A percentile compares a stretch with the other conserved stretches of the same genome.
These are phyloP conservation scores for Spheniscus mendiculus DNA, from an alignment of 2,113 vertebrate species.

Conservation along the genomic window DNA sequence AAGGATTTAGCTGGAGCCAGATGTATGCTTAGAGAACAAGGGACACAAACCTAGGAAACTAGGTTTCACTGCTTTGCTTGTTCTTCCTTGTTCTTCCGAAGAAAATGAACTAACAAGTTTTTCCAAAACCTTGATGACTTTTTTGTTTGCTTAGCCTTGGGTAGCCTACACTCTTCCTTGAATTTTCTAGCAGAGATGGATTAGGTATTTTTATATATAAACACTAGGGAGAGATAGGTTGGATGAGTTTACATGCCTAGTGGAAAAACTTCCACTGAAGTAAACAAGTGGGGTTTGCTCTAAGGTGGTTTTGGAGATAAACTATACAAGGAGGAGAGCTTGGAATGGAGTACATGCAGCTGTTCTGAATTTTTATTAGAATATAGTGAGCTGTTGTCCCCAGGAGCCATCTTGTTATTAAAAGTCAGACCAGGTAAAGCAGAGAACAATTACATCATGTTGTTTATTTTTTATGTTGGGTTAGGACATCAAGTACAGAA, in stretches of 20 bases:
- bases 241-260: conserved; percentile 25
- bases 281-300: conserved; percentile 36
- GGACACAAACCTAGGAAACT: neutral
- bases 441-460: neutral
- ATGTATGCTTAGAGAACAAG: neutral
- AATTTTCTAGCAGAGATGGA: conserved; percentile 30
- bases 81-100: neutral
- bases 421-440: conserved; percentile 12
- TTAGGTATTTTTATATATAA: conserved; percentile 57
- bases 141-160: conserved; percentile 29
- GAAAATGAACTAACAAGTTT: neutral
- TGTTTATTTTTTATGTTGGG: neutral
- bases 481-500: neutral
- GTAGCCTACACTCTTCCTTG: neutral
- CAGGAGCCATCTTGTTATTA: neutral
- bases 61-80: neutral
- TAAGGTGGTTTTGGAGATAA: conserved; percentile 53
- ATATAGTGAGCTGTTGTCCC: neutral
- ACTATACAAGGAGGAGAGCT: neutral
- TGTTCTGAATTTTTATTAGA: conserved; percentile 27
- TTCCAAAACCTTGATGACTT: neutral
- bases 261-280: conserved; percentile 48
- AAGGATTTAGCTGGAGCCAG: neutral
- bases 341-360: neutral
- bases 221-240: conserved; percentile 18